phyloP scores from a whole-genome alignment of 2,113 vertebrate species.

The Murina feae region DNA sequence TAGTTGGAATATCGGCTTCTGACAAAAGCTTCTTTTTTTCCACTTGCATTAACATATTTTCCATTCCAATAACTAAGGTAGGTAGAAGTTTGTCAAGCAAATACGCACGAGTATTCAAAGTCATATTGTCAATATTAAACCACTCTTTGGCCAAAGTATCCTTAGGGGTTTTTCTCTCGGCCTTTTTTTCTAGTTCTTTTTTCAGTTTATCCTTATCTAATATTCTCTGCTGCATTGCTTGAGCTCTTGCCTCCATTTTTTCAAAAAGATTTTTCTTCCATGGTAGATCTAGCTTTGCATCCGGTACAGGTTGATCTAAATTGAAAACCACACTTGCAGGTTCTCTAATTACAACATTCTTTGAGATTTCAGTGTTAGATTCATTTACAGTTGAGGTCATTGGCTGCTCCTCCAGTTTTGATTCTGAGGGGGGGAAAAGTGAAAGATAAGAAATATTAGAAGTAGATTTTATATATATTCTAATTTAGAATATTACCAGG shows the following conservation, averaged over 20 bases:
- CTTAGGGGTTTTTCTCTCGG: slow-evolving; percentile 51
- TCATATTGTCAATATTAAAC: slow-evolving; percentile 72
- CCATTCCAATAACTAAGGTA: slow-evolving; percentile 79
- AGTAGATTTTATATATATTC: slow-evolving; percentile 29
- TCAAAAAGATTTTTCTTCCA: slow-evolving; percentile 78
- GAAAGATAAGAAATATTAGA: slow-evolving; percentile 29
- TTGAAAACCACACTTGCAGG: not conserved
- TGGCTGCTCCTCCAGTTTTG: not conserved
- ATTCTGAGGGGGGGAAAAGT: slow-evolving; percentile 36
- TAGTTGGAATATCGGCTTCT: slow-evolving; percentile 37
- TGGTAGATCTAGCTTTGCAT: not conserved
- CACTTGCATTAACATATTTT: slow-evolving; percentile 78
- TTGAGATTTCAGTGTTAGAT: not conserved
- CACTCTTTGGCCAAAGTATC: slow-evolving; percentile 80
- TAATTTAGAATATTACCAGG: slow-evolving; percentile 15
- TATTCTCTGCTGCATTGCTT: slow-evolving; percentile 74
- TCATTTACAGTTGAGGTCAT: not conserved
- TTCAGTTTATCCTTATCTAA: slow-evolving; percentile 48
- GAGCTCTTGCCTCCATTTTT: slow-evolving; percentile 76
- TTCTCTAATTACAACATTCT: slow-evolving; percentile 16
- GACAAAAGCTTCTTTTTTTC: slow-evolving; percentile 79
- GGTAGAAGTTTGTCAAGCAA: slow-evolving; percentile 85
- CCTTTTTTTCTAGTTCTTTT: slow-evolving; percentile 70
- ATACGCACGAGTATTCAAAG: slow-evolving; percentile 74
- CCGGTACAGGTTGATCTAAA: not conserved